Evolutionary conservation across 2,113 vertebrate species (phyloP).

Genomic region (Platysteira castanea): DNA sequence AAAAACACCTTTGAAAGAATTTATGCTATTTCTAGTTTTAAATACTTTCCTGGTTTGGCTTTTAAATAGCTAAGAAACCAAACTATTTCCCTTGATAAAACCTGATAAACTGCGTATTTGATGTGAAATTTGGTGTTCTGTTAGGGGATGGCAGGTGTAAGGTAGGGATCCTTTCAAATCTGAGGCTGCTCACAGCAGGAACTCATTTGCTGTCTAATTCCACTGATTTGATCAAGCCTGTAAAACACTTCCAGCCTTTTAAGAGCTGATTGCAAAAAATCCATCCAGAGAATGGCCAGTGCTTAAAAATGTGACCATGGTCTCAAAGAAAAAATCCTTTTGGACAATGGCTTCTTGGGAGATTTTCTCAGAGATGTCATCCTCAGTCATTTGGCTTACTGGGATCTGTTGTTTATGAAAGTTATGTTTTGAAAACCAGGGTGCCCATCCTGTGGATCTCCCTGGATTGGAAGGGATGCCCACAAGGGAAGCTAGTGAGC

Average conservation of each 20-base stretch:
- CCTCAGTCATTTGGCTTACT: not conserved
- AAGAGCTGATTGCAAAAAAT: not conserved
- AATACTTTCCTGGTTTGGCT: not conserved
- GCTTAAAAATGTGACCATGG: not conserved
- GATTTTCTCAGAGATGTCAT: not conserved
- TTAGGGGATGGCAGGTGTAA: not conserved
- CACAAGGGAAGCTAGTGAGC: not conserved
- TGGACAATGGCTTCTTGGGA: not conserved
- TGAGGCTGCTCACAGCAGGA: not conserved
- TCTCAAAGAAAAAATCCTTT: not conserved
- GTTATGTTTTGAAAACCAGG: not conserved
- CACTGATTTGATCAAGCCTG: not conserved
- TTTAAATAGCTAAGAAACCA: not conserved
- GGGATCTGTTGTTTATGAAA: not conserved
- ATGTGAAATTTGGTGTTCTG: not conserved
- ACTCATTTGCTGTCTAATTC: not conserved
- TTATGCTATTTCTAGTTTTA: not conserved
- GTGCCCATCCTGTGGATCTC: not conserved
- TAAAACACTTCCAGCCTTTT: not conserved
- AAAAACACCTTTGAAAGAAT: not conserved
- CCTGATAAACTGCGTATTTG: not conserved
- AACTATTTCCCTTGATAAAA: not conserved
- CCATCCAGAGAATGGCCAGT: not conserved
- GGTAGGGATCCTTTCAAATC: not conserved
- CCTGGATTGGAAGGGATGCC: not conserved